A percentile compares a stretch with the other conserved stretches of the same genome.
These are phyloP conservation scores for Bombycilla garrulus DNA, from an alignment of 2,113 vertebrate genomes.

Conservation along the genomic window DNA sequence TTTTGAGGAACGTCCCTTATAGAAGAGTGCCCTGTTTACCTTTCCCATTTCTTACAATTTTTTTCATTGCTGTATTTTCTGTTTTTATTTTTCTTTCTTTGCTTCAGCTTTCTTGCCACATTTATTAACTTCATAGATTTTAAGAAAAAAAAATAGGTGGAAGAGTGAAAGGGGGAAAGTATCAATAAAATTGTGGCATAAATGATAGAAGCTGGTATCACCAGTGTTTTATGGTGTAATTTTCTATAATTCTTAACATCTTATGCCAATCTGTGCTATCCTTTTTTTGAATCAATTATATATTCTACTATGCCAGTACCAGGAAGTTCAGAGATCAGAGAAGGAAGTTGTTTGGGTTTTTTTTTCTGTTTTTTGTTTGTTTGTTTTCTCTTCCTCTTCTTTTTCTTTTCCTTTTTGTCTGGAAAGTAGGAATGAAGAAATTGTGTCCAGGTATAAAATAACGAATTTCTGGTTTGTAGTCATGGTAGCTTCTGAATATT, in stretches of 20 bases:
- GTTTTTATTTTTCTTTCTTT: not conserved
- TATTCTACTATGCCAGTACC: not conserved
- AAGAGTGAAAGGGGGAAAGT: not conserved
- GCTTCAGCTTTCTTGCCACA: not conserved
- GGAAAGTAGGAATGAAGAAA: not conserved
- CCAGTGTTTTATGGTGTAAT: not conserved
- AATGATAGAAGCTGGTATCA: not conserved
- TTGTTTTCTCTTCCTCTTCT: not conserved
- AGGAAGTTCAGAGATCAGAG: not conserved
- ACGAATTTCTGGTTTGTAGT: not conserved
- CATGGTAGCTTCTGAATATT: not conserved
- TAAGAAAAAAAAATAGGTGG: not conserved
- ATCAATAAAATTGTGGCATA: not conserved
- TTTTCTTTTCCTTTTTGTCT: not conserved
- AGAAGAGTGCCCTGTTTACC: not conserved
- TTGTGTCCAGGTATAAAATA: not conserved
- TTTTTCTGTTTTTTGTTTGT: too few species aligned
- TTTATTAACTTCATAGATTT: not conserved
- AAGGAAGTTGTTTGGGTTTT: not conserved
- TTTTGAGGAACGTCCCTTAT: not conserved
- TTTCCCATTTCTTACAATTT: not conserved
- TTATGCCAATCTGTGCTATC: not conserved
- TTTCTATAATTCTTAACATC: not conserved
- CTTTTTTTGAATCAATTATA: not conserved
- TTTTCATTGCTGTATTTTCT: not conserved